Base-by-base conservation (phyloP, 92 coral and sea anemone genomes). In the Galaxea fascicularis region DNA sequence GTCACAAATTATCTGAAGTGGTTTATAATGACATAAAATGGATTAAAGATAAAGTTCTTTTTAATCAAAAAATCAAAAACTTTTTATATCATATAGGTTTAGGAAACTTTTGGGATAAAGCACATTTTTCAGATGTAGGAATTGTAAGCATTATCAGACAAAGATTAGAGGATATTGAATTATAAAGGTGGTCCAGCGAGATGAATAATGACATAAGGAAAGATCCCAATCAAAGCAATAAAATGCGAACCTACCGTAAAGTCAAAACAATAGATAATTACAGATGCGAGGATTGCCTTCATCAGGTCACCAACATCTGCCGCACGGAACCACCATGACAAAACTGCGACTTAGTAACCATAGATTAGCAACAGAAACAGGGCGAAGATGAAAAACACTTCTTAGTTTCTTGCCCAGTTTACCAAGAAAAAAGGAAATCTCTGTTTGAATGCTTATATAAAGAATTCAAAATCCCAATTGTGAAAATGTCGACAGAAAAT, bases 11-110 rank as follows among this genome's bases (percentile, higher is more conserved):
- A 78, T 78, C 83, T 39, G 49, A 62, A 30, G 44, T 45, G 66
- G 59, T 78, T 30, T 80, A 64, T 53, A 41, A 64, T 66, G 85
- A 80, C 78, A 80, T 66, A 22, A 64, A 29, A 64, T 64, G 44
- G 51, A 65, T 31, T 64, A 75, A 80, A 64, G 66, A 64, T 46
- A 80, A 80, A 49, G 85, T 30, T 45, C 62, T 56, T 56, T 78
- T 77, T 77, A 31, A 49, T 51, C 22, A 62, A 59, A 78, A 78
- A 78, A 57, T 0, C 0, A 78, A 56, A 57, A 77, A 35, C n/a
- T n/a, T n/a, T n/a, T n/a, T n/a, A n/a, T n/a, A n/a, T n/a, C n/a
- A n/a, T n/a, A n/a, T n/a, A n/a, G 49, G 47, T 59, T 56, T 78
- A 30, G 83, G 56, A 78, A 44, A 73, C 21, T 8, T 73, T 30